Percentiles rank a stretch among this genome's conserved stretches.
phyloP scores from a whole-genome alignment of 1,140 invertebrate species.

The Cotesia vestalis region DNA sequence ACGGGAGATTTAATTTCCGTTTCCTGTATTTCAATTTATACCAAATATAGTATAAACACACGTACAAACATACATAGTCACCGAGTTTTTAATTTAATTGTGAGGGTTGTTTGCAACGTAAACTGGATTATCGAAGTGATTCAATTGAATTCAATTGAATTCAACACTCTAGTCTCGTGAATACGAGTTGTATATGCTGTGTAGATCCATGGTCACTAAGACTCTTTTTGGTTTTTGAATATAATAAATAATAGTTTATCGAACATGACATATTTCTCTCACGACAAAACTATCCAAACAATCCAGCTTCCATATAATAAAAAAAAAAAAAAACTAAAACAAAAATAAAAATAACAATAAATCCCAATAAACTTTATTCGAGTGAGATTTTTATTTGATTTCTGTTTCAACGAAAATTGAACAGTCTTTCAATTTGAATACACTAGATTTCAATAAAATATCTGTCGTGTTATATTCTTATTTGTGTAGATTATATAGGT shows the following conservation, averaged over 20 bases:
- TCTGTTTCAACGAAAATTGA: not conserved
- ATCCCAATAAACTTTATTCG: not conserved
- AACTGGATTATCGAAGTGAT: too few species aligned
- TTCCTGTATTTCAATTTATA: slow-evolving; percentile 7
- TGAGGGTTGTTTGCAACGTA: too few species aligned
- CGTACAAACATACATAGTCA: not conserved
- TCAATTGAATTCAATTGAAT: too few species aligned
- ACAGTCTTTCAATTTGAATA: slow-evolving; percentile 1
- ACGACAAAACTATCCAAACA: too few species aligned
- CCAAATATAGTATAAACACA: not conserved
- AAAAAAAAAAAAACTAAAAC: not conserved
- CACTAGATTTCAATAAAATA: too few species aligned
- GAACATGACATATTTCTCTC: too few species aligned
- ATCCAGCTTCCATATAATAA: too few species aligned
- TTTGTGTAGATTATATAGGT: not conserved
- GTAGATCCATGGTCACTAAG: not conserved
- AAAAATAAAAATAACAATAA: not conserved
- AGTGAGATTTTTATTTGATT: too few species aligned
- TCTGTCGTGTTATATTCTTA: too few species aligned
- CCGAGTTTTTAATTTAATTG: too few species aligned
- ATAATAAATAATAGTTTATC: not conserved
- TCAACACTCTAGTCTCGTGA: too few species aligned
- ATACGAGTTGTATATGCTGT: not conserved
- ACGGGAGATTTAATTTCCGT: slow-evolving; percentile 27
- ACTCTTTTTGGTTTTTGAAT: slow-evolving; percentile 6